phyloP scores from a whole-genome alignment of 2,888 invertebrate species.

The Notocelia uddmanniana region DNA sequence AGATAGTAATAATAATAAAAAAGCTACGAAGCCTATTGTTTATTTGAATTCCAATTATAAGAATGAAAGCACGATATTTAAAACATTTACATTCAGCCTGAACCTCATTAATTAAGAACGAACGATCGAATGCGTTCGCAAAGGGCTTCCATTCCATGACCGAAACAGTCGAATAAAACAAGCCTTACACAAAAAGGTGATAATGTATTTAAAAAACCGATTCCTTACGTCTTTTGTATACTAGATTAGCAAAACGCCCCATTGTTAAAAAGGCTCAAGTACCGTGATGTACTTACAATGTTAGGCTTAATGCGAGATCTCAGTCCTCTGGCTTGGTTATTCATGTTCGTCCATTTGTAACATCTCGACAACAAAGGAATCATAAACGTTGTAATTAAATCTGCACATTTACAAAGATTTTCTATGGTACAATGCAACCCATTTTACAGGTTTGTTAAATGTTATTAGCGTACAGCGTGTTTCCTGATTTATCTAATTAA shows the following conservation, averaged over 20 bases:
- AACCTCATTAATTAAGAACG: conserved; percentile 31
- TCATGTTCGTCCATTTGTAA: conserved; percentile 38
- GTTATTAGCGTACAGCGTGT: conserved; percentile 22
- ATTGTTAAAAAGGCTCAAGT: neutral
- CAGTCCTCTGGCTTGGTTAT: conserved; percentile 24
- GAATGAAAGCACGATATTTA: neutral
- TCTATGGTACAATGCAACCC: conserved; percentile 39
- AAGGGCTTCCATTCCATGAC: neutral
- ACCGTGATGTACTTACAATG: neutral
- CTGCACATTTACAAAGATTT: conserved; percentile 38
- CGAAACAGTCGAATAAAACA: conserved; percentile 6
- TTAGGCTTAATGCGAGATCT: neutral
- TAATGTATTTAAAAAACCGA: neutral
- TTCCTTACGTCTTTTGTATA: neutral
- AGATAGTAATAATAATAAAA: neutral
- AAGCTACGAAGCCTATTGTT: neutral
- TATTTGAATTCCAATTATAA: neutral
- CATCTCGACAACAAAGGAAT: conserved; percentile 38
- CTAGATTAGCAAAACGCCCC: neutral
- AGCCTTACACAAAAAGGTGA: neutral
- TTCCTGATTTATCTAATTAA: neutral
- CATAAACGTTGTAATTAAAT: conserved; percentile 42
- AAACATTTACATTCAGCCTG: conserved; percentile 23
- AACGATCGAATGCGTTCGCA: conserved; percentile 33
- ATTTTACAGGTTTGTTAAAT: conserved; percentile 24